Evolutionary conservation across 2,888 invertebrate species (phyloP).

Genomic region (Notocelia uddmanniana): DNA sequence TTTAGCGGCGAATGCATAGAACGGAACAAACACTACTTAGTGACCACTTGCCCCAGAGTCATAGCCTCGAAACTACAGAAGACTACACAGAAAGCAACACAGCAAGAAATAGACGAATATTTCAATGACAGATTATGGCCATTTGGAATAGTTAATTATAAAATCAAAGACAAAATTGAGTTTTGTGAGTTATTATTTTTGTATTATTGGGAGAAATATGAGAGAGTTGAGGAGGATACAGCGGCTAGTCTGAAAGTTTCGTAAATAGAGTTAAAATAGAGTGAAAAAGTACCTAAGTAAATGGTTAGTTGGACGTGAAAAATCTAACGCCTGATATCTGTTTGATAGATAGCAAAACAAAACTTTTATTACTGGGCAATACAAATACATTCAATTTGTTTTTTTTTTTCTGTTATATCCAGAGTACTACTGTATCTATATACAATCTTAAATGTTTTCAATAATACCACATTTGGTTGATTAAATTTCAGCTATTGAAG

Average conservation of each 20-base stretch:
- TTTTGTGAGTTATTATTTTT: slow-evolving; percentile 67
- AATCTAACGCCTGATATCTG: background rate
- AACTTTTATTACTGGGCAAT: background rate
- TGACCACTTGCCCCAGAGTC: slow-evolving; percentile 74
- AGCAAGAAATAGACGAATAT: slow-evolving; percentile 64
- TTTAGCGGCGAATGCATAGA: slow-evolving; percentile 70
- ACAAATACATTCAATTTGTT: no score
- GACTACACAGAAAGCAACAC: slow-evolving; percentile 41
- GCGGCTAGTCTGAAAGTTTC: no score
- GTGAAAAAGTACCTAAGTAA: no score
- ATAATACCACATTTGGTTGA: background rate
- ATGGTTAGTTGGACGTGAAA: no score
- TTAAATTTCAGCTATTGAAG: slow-evolving; percentile 68
- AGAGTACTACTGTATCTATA: no score
- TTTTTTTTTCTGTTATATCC: no score
- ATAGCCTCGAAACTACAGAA: slow-evolving; percentile 53
- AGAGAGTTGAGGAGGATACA: no score
- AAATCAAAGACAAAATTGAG: slow-evolving; percentile 64
- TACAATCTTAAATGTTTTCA: background rate
- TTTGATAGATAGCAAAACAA: background rate
- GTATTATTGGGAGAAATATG: no score
- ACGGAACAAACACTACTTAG: slow-evolving; percentile 70
- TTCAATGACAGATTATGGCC: slow-evolving; percentile 71
- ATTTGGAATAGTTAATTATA: slow-evolving; percentile 69
- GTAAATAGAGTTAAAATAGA: no score